phyloP scores from a whole-genome alignment of 2,797 vertebrate genomes.

The Lophotriccus pileatus region DNA sequence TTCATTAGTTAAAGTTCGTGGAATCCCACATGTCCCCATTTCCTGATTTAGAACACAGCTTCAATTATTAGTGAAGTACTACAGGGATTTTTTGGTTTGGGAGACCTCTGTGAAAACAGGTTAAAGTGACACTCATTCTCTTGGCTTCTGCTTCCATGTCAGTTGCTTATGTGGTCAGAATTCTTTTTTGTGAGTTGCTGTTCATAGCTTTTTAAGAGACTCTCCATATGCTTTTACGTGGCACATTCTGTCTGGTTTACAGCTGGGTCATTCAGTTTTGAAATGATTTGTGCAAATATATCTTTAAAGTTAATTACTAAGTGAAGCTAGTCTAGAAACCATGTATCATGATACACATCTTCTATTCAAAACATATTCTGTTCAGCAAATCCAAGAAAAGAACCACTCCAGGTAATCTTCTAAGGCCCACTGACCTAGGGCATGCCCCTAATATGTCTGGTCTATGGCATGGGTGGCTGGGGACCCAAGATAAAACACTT shows the following conservation, averaged over 20 bases:
- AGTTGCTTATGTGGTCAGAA: not conserved
- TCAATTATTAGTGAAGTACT: not conserved
- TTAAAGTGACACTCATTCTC: not conserved
- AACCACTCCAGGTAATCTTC: not conserved
- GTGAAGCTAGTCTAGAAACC: not conserved
- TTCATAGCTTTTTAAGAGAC: not conserved
- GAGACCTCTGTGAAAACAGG: not conserved
- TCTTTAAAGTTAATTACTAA: not conserved
- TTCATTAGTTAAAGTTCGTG: not conserved
- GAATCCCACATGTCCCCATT: not conserved
- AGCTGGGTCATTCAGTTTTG: not conserved
- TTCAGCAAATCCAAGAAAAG: not conserved
- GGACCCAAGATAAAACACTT: not conserved
- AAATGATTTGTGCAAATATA: not conserved
- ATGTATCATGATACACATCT: accelerated
- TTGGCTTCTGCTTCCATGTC: not conserved
- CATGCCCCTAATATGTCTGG: not conserved
- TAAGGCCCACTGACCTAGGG: not conserved
- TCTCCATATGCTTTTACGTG: not conserved
- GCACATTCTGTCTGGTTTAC: not conserved
- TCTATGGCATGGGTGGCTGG: not conserved
- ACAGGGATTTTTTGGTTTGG: not conserved
- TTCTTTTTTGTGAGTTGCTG: not conserved
- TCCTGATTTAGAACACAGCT: not conserved
- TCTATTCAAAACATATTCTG: not conserved